Conservation (phyloP, 2,888 invertebrate genomes). For the Plusia festucae region DNA sequence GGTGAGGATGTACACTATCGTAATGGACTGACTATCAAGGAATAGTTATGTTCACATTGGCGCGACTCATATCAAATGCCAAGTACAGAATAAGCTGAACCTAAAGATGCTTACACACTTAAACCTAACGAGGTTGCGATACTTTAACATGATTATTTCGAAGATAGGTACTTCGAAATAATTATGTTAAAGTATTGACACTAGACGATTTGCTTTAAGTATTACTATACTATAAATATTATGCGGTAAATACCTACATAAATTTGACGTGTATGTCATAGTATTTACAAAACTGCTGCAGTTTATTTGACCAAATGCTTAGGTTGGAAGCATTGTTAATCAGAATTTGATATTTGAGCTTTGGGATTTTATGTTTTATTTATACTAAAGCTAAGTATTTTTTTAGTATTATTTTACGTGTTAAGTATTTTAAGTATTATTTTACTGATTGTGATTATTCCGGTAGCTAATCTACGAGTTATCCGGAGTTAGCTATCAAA, state of each 20-base stretch:
- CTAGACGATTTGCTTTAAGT: too few relatives aligned
- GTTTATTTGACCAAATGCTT: too few relatives aligned
- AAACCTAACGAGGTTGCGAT: background rate
- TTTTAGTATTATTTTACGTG: background rate
- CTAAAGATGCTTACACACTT: constrained; percentile 29
- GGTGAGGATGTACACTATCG: constrained; percentile 71
- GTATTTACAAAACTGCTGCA: too few relatives aligned
- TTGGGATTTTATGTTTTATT: too few relatives aligned
- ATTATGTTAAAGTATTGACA: too few relatives aligned
- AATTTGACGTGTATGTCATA: too few relatives aligned
- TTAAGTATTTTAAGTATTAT: background rate
- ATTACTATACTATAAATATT: background rate
- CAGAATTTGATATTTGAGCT: too few relatives aligned
- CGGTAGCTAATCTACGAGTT: background rate
- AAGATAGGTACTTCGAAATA: too few relatives aligned
- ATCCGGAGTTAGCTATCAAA: background rate
- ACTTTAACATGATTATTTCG: too few relatives aligned
- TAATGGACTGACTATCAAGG: constrained; percentile 75
- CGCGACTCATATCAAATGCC: constrained; percentile 83
- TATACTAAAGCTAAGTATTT: too few relatives aligned
- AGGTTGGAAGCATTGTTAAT: too few relatives aligned
- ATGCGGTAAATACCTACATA: background rate
- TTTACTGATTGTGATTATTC: background rate
- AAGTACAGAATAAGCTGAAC: constrained; percentile 83
- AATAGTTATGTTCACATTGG: constrained; percentile 78